phyloP scores from a whole-genome alignment of 2,113 vertebrate genomes.

The Murina feae region DNA sequence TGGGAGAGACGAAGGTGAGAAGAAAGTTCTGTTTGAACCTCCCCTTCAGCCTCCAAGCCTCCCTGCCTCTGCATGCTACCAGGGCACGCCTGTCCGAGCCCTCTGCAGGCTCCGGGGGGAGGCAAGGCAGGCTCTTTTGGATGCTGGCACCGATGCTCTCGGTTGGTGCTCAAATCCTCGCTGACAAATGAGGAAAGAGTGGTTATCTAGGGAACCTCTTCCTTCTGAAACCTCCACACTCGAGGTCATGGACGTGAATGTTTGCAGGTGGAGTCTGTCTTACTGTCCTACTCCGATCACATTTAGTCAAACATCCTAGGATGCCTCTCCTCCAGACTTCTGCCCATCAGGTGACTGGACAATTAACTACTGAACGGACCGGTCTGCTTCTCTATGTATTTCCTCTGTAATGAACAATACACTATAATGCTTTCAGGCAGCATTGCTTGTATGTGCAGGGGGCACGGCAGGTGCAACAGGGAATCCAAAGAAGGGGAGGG shows the following conservation, averaged over 20 bases:
- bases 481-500: background rate
- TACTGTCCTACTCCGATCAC: background rate
- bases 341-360: background rate
- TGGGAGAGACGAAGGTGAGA: background rate
- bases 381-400: background rate
- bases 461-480: background rate
- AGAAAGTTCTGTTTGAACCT: background rate
- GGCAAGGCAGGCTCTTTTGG: background rate
- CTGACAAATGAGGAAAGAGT: background rate
- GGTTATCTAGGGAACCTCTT: background rate
- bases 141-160: rapidly evolving
- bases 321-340: background rate
- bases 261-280: background rate
- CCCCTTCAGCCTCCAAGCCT: background rate
- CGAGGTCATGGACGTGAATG: background rate
- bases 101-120: background rate
- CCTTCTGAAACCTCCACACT: background rate
- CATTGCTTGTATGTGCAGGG: background rate
- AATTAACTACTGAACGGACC: background rate
- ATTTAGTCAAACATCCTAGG: background rate
- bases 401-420: background rate
- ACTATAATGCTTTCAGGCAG: background rate
- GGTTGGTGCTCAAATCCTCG: background rate
- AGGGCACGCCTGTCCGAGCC: background rate
- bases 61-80: background rate